A percentile compares a stretch with the other conserved stretches of the same genome.
Conservation (phyloP, 2,888 invertebrate genomes). For the Watsonalla binaria region DNA sequence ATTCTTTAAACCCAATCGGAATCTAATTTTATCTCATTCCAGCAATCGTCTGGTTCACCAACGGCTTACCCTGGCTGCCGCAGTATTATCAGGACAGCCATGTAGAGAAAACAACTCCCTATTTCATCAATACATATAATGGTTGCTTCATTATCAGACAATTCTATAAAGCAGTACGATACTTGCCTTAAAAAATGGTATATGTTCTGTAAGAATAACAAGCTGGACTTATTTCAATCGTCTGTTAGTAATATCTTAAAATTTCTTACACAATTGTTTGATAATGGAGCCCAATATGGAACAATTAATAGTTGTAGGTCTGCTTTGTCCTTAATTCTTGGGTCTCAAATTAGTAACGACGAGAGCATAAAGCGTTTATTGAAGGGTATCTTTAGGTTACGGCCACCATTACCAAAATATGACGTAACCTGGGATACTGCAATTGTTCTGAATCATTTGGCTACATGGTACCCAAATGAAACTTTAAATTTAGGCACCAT, state of each 20-base stretch:
- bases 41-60: constrained; percentile 6
- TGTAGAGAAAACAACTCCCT: constrained; percentile 3
- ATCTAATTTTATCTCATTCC: constrained; percentile 4
- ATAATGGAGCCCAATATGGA: constrained; percentile 6
- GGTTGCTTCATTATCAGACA: constrained; percentile 10
- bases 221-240: neutral
- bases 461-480: too few species aligned
- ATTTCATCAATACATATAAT: constrained; percentile 8
- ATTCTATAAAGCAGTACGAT: constrained; percentile 11
- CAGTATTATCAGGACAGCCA: constrained; percentile 10
- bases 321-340: too few species aligned
- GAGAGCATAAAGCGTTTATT: constrained; percentile 7
- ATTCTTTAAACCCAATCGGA: neutral
- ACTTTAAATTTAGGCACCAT: too few species aligned
- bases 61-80: constrained; percentile 14
- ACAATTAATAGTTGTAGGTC: too few species aligned
- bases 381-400: constrained; percentile 7
- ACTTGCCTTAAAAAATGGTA: constrained; percentile 7
- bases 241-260: constrained; percentile 3
- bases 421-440: neutral
- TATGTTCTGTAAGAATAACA: constrained; percentile 5
- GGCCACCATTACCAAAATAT: constrained; percentile 1
- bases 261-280: constrained; percentile 5
- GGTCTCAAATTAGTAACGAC: too few species aligned
- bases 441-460: constrained; percentile 4